A percentile compares a stretch with the other conserved stretches of the same genome.
Conservation (phyloP, 2,888 invertebrate genomes). For the Globia sparganii region DNA sequence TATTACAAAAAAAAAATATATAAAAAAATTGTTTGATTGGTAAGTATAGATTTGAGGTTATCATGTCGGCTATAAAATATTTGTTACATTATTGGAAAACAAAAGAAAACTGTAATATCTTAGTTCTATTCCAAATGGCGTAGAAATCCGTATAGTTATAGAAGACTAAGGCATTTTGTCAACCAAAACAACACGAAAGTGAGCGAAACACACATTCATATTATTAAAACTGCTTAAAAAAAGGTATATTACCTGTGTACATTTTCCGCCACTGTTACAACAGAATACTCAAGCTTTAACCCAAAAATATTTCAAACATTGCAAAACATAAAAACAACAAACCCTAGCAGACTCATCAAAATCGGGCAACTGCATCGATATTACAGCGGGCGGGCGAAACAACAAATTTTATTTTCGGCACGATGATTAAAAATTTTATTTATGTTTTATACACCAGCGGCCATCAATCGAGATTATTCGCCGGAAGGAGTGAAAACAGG, state of each 20-base stretch:
- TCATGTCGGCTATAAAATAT: background rate
- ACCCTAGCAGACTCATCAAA: constrained; percentile 57
- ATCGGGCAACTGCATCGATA: constrained; percentile 65
- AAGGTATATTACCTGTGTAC: background rate
- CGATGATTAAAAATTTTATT: constrained; percentile 75
- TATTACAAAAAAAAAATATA: background rate
- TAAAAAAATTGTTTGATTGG: background rate
- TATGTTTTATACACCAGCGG: constrained; percentile 72
- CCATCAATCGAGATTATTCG: constrained; percentile 76
- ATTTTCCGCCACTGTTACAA: background rate
- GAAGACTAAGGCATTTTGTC: background rate
- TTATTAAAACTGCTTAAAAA: constrained; percentile 1
- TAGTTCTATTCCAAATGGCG: background rate
- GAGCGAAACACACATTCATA: background rate
- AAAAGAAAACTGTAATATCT: background rate
- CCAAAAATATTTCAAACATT: constrained; percentile 24
- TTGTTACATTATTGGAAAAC: background rate
- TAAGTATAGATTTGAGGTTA: background rate
- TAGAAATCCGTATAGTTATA: background rate
- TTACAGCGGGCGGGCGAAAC: constrained; percentile 57
- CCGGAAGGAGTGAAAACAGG: constrained; percentile 73
- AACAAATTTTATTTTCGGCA: constrained; percentile 69
- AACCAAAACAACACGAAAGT: background rate
- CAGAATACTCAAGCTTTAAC: background rate
- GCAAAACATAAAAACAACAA: constrained; percentile 43